These are phyloP conservation scores for Siderastrea radians DNA, from an alignment of 92 coral and sea anemone species.

Conservation along the genomic window DNA sequence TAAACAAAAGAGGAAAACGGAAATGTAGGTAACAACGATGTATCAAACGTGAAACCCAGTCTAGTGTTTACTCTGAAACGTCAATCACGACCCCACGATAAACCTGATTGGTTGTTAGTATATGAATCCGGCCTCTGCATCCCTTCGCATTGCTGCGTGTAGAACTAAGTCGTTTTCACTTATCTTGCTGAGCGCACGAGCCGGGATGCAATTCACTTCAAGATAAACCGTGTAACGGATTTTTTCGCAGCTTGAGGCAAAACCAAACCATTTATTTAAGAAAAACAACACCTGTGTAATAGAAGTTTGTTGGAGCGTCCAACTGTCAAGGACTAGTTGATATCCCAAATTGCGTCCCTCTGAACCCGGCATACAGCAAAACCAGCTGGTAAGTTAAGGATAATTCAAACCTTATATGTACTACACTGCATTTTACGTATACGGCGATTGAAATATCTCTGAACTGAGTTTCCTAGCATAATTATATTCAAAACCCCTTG, in stretches of 20 bases:
- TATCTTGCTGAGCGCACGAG: constrained; percentile 7
- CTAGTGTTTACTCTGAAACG: constrained; percentile 63
- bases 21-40: constrained; percentile 70
- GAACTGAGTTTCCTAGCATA: neutral
- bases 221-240: constrained; percentile 13
- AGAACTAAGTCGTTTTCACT: constrained; percentile 16
- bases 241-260: constrained; percentile 36
- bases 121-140: constrained; percentile 24
- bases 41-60: constrained; percentile 76
- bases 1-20: constrained; percentile 81
- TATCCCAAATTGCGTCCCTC: neutral
- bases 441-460: neutral
- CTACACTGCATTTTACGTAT: neutral
- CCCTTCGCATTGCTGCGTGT: constrained; percentile 15
- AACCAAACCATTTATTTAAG: neutral
- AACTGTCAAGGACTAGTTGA: neutral
- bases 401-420: neutral
- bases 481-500: neutral
- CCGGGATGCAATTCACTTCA: neutral
- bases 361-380: neutral
- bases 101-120: constrained; percentile 71
- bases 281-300: constrained; percentile 16
- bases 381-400: neutral
- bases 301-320: neutral
- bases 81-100: constrained; percentile 68